Conservation (phyloP, 2,888 invertebrate species). For the Plagiodera versicolora region DNA sequence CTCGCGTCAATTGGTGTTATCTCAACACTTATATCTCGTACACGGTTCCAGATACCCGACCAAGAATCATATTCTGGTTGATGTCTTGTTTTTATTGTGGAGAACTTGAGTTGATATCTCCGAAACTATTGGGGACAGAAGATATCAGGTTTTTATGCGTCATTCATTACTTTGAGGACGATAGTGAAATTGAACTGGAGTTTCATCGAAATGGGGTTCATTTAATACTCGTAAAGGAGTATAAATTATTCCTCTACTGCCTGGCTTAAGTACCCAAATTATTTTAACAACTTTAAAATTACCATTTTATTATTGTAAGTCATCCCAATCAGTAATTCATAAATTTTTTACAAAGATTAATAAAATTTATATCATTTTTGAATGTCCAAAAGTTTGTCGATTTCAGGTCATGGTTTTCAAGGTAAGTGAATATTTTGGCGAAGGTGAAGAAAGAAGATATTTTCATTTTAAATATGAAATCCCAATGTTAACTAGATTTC, state of each 20-base stretch:
- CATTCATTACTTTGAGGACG: background rate
- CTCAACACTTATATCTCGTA: background rate
- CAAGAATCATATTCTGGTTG: background rate
- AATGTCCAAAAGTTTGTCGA: too few species aligned
- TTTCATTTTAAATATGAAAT: too few species aligned
- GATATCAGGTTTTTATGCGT: background rate
- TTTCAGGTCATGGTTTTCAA: too few species aligned
- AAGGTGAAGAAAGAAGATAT: too few species aligned
- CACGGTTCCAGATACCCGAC: background rate
- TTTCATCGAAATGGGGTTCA: background rate
- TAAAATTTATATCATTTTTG: too few species aligned
- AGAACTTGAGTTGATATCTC: background rate
- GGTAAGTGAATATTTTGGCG: too few species aligned
- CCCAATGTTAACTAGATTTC: too few species aligned
- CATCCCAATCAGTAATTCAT: too few species aligned
- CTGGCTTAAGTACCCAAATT: too few species aligned
- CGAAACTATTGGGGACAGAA: background rate
- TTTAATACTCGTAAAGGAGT: background rate
- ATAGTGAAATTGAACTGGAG: background rate
- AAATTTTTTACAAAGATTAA: too few species aligned
- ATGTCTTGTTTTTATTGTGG: background rate
- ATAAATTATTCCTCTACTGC: background rate
- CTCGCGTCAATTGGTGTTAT: background rate
- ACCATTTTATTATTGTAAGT: too few species aligned
- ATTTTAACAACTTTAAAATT: too few species aligned